Evolutionary conservation across 2,113 vertebrate genomes (phyloP).

Genomic region (Toxotes jaculatrix): DNA sequence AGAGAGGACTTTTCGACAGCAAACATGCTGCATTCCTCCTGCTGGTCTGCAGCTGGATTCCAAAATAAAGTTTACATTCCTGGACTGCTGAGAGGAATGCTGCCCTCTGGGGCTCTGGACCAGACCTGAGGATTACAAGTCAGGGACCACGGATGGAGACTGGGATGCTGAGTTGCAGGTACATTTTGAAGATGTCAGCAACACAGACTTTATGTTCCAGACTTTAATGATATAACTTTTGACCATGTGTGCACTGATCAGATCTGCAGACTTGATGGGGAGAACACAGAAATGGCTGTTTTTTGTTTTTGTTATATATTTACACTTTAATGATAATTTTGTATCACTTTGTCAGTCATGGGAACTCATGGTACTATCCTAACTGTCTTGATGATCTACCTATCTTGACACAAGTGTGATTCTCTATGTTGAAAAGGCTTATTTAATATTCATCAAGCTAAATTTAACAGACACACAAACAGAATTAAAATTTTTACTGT

Average conservation of each 20-base stretch:
- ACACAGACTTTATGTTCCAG: neutral
- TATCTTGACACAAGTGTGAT: neutral
- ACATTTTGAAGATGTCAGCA: constrained; percentile 13
- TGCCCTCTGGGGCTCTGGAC: constrained; percentile 59
- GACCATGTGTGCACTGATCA: neutral
- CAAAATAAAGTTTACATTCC: constrained; percentile 83
- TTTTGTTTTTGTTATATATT: neutral
- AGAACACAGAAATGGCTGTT: neutral
- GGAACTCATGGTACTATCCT: no score
- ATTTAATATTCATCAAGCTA: neutral
- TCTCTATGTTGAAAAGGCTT: neutral
- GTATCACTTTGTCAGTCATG: neutral
- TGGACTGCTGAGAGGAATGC: constrained; percentile 65
- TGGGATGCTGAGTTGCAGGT: constrained; percentile 25
- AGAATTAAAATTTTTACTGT: neutral
- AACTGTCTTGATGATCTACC: no score
- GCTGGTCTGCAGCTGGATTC: constrained; percentile 58
- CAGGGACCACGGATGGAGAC: constrained; percentile 22
- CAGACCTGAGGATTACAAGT: constrained; percentile 33
- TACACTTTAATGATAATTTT: neutral
- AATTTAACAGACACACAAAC: neutral
- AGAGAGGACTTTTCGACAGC: constrained; percentile 69
- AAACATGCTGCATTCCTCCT: constrained; percentile 74
- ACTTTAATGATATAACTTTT: neutral
- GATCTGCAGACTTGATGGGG: neutral